Base-by-base conservation (phyloP, 2,888 invertebrate genomes). In the Sinohyriopsis cumingii region DNA sequence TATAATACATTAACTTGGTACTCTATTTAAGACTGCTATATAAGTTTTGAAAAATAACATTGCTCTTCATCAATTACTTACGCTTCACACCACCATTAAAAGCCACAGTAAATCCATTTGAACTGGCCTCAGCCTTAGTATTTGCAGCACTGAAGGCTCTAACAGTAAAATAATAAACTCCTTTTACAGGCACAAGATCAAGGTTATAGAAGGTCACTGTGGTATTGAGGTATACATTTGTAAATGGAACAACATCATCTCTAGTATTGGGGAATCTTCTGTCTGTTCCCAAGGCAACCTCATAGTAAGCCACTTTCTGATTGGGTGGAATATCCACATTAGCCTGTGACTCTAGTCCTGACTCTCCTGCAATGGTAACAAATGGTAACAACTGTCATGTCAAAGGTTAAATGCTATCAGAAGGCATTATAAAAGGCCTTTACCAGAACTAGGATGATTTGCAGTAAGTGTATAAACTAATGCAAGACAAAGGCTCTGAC, bases 131-230 rank as follows among this genome's bases (percentile, higher is more conserved):
- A 15, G 80, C 77, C 25, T 67, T 71, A 12, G 84, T 69, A 54
- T 77, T 77, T 0, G 82, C 74, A 9, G 70, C 68, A 68, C 82
- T 82, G 67, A 78, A 70, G 9, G 82, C 85, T 25, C 75, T 68
- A 25, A 85, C 85, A 57, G 85, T 83, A 57, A 83, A 77, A 63
- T 82, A 85, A 66, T 85, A 85, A 1, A 74, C 65, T 28, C 78
- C 79, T 7, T 67, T 70, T n/a, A 71, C 66, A 4, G 80, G 72
- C 19, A 75, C 69, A 33, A 85, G 74, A 3, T 77, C 65, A 54
- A 85, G 75, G 72, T 82, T 74, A 56, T 73, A 75, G 63, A 83
- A 83, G 0, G 81, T 82, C 28, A 76, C 78, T 54, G 81, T 73
- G 19, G 78, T 83, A 64, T 85, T 85, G 3, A 68, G 66, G 19